Percentiles rank a stretch among this genome's conserved stretches.
phyloP scores from a whole-genome alignment of 2,888 invertebrate genomes.

The Lingula anatina region DNA sequence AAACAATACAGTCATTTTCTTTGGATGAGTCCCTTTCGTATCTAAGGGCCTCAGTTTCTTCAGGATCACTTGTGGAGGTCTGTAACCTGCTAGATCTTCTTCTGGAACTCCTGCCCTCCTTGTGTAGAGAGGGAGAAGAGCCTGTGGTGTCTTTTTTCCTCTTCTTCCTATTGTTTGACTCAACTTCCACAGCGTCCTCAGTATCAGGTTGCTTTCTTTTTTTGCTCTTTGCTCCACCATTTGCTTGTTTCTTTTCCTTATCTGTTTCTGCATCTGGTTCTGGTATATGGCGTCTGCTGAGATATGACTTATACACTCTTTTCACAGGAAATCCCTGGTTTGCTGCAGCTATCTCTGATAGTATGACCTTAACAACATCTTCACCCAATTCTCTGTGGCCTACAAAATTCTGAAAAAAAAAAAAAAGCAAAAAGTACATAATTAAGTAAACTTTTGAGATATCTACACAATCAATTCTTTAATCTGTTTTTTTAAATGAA shows the following conservation, averaged over 20 bases:
- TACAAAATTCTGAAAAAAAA: constrained; percentile 12
- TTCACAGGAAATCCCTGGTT: constrained; percentile 22
- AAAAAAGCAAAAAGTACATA: background rate
- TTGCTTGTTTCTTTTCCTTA: too few relatives aligned
- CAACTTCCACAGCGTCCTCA: too few relatives aligned
- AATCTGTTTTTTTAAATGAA: constrained; percentile 3
- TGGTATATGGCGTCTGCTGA: background rate
- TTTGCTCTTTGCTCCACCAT: too few relatives aligned
- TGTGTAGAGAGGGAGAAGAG: too few relatives aligned
- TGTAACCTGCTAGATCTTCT: too few relatives aligned
- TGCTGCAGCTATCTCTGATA: constrained; percentile 15
- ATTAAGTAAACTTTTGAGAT: background rate
- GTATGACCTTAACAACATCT: constrained; percentile 8
- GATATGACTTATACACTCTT: constrained; percentile 15
- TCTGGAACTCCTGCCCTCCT: too few relatives aligned
- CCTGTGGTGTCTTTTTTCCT: too few relatives aligned
- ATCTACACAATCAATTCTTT: too few relatives aligned
- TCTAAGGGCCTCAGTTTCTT: background rate
- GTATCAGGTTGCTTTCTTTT: too few relatives aligned
- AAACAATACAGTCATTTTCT: too few relatives aligned
- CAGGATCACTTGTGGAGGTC: background rate
- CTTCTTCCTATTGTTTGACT: too few relatives aligned
- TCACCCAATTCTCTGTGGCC: constrained; percentile 11
- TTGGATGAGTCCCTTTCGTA: too few relatives aligned
- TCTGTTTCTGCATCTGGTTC: background rate